Evolutionary conservation across 2,888 invertebrate genomes (phyloP).

Genomic region (Sphecodes monilicornis): DNA sequence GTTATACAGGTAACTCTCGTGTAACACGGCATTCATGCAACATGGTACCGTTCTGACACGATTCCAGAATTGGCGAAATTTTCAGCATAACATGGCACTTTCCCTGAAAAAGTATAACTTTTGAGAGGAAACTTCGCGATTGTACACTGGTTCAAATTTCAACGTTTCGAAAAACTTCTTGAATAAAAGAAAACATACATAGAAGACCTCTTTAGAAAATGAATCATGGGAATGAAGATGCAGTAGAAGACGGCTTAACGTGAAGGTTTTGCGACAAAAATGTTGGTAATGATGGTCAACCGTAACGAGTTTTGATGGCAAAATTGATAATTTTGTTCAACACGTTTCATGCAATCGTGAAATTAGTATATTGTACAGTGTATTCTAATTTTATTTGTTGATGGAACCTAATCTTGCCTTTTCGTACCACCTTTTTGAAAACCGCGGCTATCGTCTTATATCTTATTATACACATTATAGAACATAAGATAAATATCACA

Average conservation of each 20-base stretch:
- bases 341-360: too few relatives aligned
- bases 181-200: neutral
- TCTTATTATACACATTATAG: too few relatives aligned
- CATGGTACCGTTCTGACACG: neutral
- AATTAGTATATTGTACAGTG: too few relatives aligned
- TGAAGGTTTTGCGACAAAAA: neutral
- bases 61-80: neutral
- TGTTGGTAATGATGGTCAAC: neutral
- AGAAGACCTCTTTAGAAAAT: neutral
- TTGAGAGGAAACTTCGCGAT: neutral
- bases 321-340: neutral
- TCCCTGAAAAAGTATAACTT: neutral
- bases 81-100: neutral
- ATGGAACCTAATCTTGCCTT: too few relatives aligned
- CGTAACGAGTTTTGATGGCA: neutral
- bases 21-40: neutral
- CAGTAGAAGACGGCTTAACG: neutral
- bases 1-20: neutral
- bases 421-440: too few relatives aligned
- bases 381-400: too few relatives aligned
- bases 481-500: too few relatives aligned
- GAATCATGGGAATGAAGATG: neutral
- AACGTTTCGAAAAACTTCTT: neutral
- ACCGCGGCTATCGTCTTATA: too few relatives aligned
- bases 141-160: neutral